Evolutionary conservation across 2,888 invertebrate species (phyloP), one percentile per base, ranked within the genome.

Genomic region (Globia sparganii): DNA sequence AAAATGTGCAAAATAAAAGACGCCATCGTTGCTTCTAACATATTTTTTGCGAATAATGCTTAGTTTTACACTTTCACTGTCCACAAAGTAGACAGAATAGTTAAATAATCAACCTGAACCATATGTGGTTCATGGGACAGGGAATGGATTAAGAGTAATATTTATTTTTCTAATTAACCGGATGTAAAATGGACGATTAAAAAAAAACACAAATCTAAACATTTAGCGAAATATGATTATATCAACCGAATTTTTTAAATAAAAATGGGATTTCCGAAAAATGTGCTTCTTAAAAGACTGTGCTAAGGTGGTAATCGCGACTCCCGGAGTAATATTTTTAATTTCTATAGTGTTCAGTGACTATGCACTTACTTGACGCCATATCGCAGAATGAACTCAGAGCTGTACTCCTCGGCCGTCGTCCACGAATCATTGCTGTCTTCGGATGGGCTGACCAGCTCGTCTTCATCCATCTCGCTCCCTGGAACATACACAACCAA

Each of bases 341-440:
- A 66, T 49, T 31, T 46, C 8, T 6, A 37, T 4, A 61, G 15
- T 61, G 13, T 53, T 31, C 40, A 75, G 18, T 43, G 6, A n/a
- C 18, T 43, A 71, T 15, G 31, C 5, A 92, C 95, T 83, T 90
- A 96, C 96, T 95, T 96, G 88, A 96, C 97, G 82, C 98, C 98
- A 93, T 98, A 98, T 93, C 98, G 97, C 92, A 98, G 97, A 89
- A 98, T 98, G 91, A 97, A 98, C 91, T 98, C 98, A 0, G 98
- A 97, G 90, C 98, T 98, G 92, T 98, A 98, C 93, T 98, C 98
- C 93, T 98, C 98, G 43, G 97, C 98, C 56, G 97, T 98, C 78
- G 98, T 97, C 98, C 98, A 98, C 18, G 98, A 98, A 91, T 98
- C 98, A 94, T 98, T 98, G 94, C 98, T 98, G 94, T 98, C 98